phyloP scores from a whole-genome alignment of 2,113 vertebrate species.

The Poecile atricapillus region DNA sequence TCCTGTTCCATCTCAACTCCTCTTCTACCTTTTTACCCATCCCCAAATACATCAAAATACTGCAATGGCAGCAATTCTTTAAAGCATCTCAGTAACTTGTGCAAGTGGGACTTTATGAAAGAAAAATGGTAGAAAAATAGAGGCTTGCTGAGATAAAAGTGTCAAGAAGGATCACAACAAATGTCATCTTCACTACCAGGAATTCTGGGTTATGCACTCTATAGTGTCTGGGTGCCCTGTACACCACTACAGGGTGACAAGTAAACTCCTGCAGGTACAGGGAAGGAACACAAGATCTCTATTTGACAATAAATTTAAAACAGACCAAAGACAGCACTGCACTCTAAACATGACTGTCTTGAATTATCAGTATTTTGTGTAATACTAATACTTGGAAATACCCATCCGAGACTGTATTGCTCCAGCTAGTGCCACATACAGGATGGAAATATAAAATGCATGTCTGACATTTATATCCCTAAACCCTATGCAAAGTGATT shows the following conservation, averaged over 20 bases:
- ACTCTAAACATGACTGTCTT: not conserved
- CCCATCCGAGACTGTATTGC: accelerated
- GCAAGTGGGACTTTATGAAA: not conserved
- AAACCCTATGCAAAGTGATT: not conserved
- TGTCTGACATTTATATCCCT: not conserved
- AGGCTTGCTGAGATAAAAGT: not conserved
- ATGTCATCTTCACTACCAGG: not conserved
- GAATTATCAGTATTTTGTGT: not conserved
- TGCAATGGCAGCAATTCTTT: not conserved
- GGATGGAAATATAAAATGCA: not conserved
- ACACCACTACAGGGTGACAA: not conserved
- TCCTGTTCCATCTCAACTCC: not conserved
- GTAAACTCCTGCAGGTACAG: not conserved
- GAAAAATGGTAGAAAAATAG: not conserved
- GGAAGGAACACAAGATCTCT: not conserved
- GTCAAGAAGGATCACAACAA: not conserved
- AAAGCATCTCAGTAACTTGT: not conserved
- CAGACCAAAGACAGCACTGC: not conserved
- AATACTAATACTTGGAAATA: not conserved
- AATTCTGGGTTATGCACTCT: not conserved
- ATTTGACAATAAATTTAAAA: not conserved
- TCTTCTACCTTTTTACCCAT: not conserved
- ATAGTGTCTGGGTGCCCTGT: not conserved
- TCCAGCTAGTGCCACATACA: not conserved
- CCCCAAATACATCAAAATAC: not conserved